Evolutionary conservation across 2,797 vertebrate species (phyloP).

Genomic region (Pachyuromys duprasi): DNA sequence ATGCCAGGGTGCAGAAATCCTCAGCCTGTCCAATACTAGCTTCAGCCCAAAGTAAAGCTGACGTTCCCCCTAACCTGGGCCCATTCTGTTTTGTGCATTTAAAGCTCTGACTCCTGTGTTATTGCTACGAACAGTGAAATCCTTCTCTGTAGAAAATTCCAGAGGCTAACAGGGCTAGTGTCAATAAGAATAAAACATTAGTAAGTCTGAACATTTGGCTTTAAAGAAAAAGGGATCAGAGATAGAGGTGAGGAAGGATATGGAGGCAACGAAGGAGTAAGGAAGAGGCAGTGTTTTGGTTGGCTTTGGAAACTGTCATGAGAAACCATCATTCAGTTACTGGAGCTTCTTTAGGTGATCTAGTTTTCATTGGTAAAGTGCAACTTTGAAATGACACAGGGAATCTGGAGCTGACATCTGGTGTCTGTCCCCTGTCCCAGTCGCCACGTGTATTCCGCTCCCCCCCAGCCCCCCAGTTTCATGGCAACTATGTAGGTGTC

Average conservation of each 20-base stretch:
- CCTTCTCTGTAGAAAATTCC: slow-evolving; percentile 54
- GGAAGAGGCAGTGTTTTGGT: background rate
- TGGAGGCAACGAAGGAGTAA: background rate
- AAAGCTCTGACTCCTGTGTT: slow-evolving; percentile 52
- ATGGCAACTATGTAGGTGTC: background rate
- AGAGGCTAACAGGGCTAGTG: slow-evolving; percentile 35
- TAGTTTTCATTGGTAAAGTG: slow-evolving; percentile 31
- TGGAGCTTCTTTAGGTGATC: background rate
- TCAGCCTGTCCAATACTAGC: background rate
- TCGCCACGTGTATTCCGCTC: accelerated
- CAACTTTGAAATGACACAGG: slow-evolving; percentile 24
- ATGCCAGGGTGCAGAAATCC: background rate
- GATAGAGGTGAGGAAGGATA: no score
- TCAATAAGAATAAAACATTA: slow-evolving; percentile 58
- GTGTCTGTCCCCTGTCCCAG: background rate
- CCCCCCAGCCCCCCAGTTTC: no score
- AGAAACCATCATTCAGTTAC: slow-evolving; percentile 27
- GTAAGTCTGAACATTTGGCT: slow-evolving; percentile 19
- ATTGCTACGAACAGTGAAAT: slow-evolving; percentile 49
- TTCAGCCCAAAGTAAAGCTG: background rate
- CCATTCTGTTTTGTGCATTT: slow-evolving; percentile 39
- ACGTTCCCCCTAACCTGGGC: slow-evolving; percentile 12
- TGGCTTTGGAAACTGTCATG: slow-evolving; percentile 18
- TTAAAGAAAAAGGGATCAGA: background rate
- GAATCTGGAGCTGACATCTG: background rate